phyloP scores from a whole-genome alignment of 2,888 invertebrate species.

The Clivina fossor region DNA sequence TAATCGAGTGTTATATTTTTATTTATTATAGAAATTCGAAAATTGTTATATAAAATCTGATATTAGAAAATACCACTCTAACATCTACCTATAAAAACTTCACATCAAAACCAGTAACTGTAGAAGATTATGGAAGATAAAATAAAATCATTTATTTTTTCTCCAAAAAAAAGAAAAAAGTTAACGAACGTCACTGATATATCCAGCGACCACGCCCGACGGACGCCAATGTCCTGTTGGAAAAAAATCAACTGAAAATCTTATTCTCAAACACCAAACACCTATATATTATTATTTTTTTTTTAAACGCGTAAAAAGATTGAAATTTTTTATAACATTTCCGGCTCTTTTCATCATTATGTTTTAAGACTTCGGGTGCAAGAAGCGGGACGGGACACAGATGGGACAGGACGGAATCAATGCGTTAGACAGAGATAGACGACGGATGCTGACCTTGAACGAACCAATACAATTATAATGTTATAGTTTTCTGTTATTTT shows the following conservation, averaged over 20 bases:
- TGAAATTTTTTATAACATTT: constrained; percentile 47
- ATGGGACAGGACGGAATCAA: constrained; percentile 2
- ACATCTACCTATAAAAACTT: too few species aligned
- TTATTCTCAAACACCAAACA: constrained; percentile 22
- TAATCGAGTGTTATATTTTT: too few species aligned
- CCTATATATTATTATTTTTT: constrained; percentile 31
- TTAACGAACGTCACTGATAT: constrained; percentile 9
- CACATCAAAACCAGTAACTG: too few species aligned
- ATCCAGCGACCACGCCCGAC: constrained; percentile 15
- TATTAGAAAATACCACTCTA: too few species aligned
- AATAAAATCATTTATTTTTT: too few species aligned
- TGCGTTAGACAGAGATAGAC: constrained; percentile 16
- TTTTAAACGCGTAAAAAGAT: constrained; percentile 45
- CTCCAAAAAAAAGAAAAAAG: too few species aligned
- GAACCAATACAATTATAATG: constrained; percentile 11
- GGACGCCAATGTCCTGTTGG: constrained; percentile 26
- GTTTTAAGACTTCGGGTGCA: too few species aligned
- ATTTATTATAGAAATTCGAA: too few species aligned
- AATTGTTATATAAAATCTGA: too few species aligned
- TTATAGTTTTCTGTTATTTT: too few species aligned
- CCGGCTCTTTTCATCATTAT: constrained; percentile 46
- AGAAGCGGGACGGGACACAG: constrained; percentile 2
- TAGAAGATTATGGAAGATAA: too few species aligned
- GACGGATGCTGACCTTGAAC: constrained; percentile 29
- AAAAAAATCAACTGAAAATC: too few species aligned